Percentiles rank a stretch among this genome's conserved stretches.
phyloP scores from a whole-genome alignment of 2,113 vertebrate genomes.

The Tetrao urogallus region DNA sequence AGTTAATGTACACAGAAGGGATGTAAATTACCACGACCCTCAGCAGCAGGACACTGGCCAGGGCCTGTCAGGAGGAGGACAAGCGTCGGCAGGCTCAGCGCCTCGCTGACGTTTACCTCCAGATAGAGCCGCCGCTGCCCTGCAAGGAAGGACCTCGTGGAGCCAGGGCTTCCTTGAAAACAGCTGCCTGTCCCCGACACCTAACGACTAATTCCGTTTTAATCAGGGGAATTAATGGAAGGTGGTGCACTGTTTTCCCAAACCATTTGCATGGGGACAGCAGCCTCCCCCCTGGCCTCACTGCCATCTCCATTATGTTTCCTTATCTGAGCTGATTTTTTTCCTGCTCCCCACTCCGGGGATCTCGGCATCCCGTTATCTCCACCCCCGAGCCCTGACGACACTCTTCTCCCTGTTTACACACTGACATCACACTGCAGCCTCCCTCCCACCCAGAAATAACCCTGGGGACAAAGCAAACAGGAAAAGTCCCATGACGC shows the following conservation, averaged over 20 bases:
- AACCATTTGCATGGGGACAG: slow-evolving; percentile 41
- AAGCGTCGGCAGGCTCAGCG: slow-evolving; percentile 83
- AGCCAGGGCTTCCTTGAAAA: slow-evolving; percentile 89
- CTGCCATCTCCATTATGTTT: slow-evolving; percentile 29
- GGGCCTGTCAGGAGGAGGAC: slow-evolving; percentile 97
- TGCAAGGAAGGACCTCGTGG: slow-evolving; percentile 80
- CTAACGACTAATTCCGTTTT: slow-evolving; percentile 80
- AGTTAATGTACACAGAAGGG: slow-evolving; percentile 95
- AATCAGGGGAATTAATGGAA: slow-evolving; percentile 79
- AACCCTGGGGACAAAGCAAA: slow-evolving; percentile 72
- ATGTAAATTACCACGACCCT: slow-evolving; percentile 97
- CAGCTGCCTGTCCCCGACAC: slow-evolving; percentile 83
- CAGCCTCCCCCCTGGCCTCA: slow-evolving; percentile 27
- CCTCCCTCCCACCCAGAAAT: slow-evolving; percentile 63
- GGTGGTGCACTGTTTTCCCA: slow-evolving; percentile 68
- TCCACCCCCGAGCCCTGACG: slow-evolving; percentile 54
- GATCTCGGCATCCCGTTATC: slow-evolving; percentile 62
- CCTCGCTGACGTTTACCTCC: slow-evolving; percentile 79
- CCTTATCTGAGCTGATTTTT: slow-evolving; percentile 42
- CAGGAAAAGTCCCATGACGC: slow-evolving; percentile 10
- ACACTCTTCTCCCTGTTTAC: slow-evolving; percentile 78
- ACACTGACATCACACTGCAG: slow-evolving; percentile 78
- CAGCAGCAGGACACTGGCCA: slow-evolving; percentile 98
- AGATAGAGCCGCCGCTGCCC: slow-evolving; percentile 75
- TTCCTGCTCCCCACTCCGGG: not conserved